phyloP scores from a whole-genome alignment of 2,888 invertebrate species.

The Lepidocyrtinus sp. region DNA sequence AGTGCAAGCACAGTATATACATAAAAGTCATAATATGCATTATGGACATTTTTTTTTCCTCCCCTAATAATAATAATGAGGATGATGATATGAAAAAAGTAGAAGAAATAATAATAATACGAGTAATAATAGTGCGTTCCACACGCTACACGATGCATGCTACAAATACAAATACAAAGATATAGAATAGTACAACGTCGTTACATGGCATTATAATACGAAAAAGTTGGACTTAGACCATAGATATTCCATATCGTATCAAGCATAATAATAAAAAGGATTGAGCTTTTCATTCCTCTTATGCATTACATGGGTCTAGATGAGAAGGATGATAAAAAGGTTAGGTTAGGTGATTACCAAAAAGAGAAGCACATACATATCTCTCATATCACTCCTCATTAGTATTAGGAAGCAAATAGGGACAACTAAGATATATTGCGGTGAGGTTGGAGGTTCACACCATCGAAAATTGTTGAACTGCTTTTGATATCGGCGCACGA shows the following conservation, averaged over 20 bases:
- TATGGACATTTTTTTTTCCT: conserved; percentile 46
- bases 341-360: conserved; percentile 37
- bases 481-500: background rate
- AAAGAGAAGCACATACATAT: background rate
- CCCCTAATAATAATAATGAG: conserved; percentile 54
- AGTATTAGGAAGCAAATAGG: background rate
- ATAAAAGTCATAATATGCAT: conserved; percentile 39
- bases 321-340: conserved; percentile 36
- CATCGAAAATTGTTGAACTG: conserved; percentile 3
- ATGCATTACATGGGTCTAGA: background rate
- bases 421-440: conserved; percentile 16
- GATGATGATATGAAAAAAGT: conserved; percentile 40
- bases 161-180: no score
- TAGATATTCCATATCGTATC: background rate
- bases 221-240: background rate
- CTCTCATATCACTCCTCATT: background rate
- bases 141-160: conserved; percentile 27
- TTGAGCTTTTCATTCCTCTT: background rate
- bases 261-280: background rate
- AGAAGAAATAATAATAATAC: conserved; percentile 52
- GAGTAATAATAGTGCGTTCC: conserved; percentile 25
- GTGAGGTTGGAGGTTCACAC: conserved; percentile 37
- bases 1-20: background rate
- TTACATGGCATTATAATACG: background rate
- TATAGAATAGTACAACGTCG: no score